These are phyloP conservation scores for Nibea albiflora DNA, from an alignment of 2,113 vertebrate species.

Conservation along the genomic window DNA sequence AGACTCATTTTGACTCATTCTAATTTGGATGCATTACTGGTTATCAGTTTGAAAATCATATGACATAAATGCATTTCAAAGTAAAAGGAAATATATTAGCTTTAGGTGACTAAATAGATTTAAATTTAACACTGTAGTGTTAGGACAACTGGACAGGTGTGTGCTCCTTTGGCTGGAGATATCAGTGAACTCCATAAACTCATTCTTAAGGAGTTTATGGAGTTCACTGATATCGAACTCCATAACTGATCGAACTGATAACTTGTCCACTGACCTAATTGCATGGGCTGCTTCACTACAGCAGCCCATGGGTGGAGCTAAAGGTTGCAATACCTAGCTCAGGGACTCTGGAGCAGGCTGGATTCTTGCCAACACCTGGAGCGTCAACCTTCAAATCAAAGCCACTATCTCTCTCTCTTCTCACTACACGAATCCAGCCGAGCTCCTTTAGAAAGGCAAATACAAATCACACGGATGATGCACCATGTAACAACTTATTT, in stretches of 20 bases:
- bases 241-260: no score
- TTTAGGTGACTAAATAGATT: no score
- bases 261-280: not conserved
- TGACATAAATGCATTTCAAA: not conserved
- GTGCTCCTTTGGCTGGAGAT: not conserved
- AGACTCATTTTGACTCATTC: no score
- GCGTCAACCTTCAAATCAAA: not conserved
- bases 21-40: no score
- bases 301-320: not conserved
- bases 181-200: not conserved
- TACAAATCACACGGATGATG: slow-evolving; percentile 47
- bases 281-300: not conserved
- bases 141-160: not conserved
- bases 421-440: not conserved
- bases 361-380: not conserved
- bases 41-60: not conserved
- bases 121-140: not conserved
- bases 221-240: no score
- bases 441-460: slow-evolving; percentile 55
- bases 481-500: not conserved
- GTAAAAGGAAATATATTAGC: not conserved
- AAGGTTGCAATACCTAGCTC: not conserved
- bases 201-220: no score
- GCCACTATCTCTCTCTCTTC: not conserved
- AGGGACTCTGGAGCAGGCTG: not conserved